A percentile compares a stretch with the other conserved stretches of the same genome.
Conservation (phyloP, 2,113 vertebrate genomes). For the Ariopsis seemanni region DNA sequence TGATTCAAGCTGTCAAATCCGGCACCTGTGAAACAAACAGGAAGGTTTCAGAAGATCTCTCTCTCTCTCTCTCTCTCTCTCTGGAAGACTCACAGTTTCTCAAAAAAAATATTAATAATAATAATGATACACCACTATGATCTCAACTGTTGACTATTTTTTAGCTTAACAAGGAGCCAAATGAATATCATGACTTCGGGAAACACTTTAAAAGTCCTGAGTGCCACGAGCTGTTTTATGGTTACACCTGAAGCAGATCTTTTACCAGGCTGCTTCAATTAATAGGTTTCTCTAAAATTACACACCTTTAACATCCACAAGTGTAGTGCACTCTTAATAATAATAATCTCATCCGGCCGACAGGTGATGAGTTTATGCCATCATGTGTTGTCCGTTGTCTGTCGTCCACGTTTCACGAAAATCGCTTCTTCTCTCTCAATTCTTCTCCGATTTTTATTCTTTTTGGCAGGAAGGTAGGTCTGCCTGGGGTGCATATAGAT, state of each 20-base stretch:
- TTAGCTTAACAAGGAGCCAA: neutral
- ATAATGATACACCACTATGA: neutral
- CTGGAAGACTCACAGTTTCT: neutral
- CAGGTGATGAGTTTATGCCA: too few relatives aligned
- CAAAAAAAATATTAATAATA: neutral
- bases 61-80: constrained; percentile 1
- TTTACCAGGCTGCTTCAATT: neutral
- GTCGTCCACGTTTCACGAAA: too few relatives aligned
- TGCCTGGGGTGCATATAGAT: too few relatives aligned
- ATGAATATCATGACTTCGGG: neutral
- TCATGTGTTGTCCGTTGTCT: too few relatives aligned
- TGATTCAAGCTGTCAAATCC: neutral
- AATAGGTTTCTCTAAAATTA: neutral
- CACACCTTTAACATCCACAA: neutral
- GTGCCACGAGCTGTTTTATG: neutral
- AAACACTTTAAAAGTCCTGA: neutral
- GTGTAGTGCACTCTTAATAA: neutral
- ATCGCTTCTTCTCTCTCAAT: too few relatives aligned
- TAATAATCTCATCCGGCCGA: too few relatives aligned
- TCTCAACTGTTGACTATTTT: neutral
- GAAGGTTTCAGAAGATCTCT: neutral
- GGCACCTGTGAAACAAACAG: neutral
- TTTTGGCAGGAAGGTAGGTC: too few relatives aligned
- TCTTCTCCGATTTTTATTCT: too few relatives aligned
- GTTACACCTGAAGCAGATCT: neutral